Evolutionary conservation across 2,888 invertebrate species (phyloP).

Genomic region (Drosophila ustulata): DNA sequence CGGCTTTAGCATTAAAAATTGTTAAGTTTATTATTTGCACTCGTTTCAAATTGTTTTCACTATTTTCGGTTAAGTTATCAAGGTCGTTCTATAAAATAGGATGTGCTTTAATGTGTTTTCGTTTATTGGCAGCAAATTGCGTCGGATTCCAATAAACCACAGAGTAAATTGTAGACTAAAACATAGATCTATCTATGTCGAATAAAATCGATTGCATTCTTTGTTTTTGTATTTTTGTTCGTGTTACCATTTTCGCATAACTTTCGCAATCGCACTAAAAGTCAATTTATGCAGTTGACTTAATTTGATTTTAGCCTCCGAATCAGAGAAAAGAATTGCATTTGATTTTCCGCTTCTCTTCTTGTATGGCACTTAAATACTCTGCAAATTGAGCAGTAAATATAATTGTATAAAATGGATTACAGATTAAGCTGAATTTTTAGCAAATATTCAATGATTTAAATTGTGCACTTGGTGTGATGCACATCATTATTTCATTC

Average conservation of each 20-base stretch:
- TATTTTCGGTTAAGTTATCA: no score
- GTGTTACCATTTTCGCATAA: conserved; percentile 28
- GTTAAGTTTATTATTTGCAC: no score
- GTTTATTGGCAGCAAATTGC: conserved; percentile 10
- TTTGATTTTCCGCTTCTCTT: conserved; percentile 8
- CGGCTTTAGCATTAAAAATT: no score
- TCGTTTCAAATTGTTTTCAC: no score
- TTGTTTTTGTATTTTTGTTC: conserved; percentile 5
- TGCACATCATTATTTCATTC: no score
- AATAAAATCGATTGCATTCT: conserved; percentile 28
- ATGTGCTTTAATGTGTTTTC: not conserved
- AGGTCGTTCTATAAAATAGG: no score
- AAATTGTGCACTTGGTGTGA: not conserved
- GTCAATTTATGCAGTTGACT: conserved; percentile 75
- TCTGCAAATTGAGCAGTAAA: conserved; percentile 1
- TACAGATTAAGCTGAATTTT: not conserved
- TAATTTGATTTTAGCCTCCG: conserved; percentile 66
- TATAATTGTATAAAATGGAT: not conserved
- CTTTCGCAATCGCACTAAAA: conserved; percentile 53
- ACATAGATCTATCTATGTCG: conserved; percentile 7
- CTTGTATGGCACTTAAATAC: conserved; percentile 5
- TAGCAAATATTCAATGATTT: not conserved
- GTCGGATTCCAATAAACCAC: conserved; percentile 17
- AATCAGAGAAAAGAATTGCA: conserved; percentile 44
- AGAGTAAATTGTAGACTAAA: conserved; percentile 18